These are phyloP conservation scores for Lithodes maja DNA, from an alignment of 2,888 invertebrate genomes.

Conservation along the genomic window DNA sequence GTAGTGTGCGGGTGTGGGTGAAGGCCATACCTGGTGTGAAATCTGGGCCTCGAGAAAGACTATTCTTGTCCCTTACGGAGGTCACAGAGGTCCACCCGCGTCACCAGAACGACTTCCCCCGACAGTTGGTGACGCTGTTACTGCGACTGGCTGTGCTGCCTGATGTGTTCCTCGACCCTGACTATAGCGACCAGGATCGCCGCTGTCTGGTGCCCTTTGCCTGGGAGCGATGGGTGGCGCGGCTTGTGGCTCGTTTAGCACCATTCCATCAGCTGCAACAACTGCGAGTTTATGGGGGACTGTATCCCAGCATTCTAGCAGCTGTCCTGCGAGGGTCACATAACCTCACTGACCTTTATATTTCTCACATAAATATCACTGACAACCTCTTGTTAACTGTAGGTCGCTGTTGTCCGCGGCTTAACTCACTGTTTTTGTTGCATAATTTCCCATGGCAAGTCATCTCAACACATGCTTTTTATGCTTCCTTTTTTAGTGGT, in stretches of 20 bases:
- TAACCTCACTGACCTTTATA: conserved; percentile 31
- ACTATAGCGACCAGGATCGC: conserved; percentile 59
- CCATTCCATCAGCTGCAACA: conserved; percentile 39
- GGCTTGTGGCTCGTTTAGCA: conserved; percentile 30
- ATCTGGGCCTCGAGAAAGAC: conserved; percentile 4
- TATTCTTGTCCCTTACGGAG: conserved; percentile 28
- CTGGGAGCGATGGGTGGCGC: conserved; percentile 58
- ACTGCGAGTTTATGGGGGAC: conserved; percentile 53
- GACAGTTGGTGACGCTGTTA: conserved; percentile 43
- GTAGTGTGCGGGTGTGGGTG: conserved; percentile 32
- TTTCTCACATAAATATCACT: conserved; percentile 65
- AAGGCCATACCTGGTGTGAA: conserved; percentile 3
- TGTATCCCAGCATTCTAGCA: conserved; percentile 58
- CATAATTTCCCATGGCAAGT: conserved; percentile 65
- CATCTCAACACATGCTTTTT: conserved; percentile 56
- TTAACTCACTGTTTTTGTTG: conserved; percentile 44
- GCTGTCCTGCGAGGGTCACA: conserved; percentile 45
- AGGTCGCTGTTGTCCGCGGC: conserved; percentile 31
- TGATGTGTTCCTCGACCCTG: conserved; percentile 58
- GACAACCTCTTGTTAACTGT: conserved; percentile 54
- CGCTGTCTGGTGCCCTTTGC: conserved; percentile 57
- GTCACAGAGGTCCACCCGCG: conserved; percentile 53
- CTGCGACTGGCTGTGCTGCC: conserved; percentile 43
- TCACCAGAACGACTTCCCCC: conserved; percentile 48
- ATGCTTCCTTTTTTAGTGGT: conserved; percentile 51